Percentiles rank a stretch among this genome's conserved stretches.
These are phyloP conservation scores for Amphiura filiformis DNA, from an alignment of 35 echinoderm and acorn worm genomes.

Conservation along the genomic window DNA sequence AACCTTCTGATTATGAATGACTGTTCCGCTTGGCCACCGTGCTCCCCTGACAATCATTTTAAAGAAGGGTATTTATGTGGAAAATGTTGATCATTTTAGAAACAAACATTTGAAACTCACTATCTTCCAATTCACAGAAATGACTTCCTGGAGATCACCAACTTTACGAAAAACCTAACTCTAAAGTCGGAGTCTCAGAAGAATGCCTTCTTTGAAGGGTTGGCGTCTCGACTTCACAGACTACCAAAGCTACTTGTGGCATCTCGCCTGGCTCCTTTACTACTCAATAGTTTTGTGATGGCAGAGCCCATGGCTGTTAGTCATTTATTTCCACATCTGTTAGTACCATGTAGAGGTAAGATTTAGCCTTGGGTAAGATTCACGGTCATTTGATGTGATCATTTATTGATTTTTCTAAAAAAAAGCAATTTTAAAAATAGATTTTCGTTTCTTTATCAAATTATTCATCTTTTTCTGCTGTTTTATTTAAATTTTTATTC, in stretches of 20 bases:
- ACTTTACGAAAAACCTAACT: slow-evolving; percentile 82
- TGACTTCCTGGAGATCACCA: slow-evolving; percentile 91
- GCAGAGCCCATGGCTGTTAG: slow-evolving; percentile 79
- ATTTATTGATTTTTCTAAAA: too few relatives aligned
- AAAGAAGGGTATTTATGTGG: too few relatives aligned
- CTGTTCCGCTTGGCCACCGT: too few relatives aligned
- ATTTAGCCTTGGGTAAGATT: background rate
- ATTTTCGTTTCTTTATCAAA: too few relatives aligned
- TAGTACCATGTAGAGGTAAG: slow-evolving; percentile 82
- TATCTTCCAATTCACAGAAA: slow-evolving; percentile 58
- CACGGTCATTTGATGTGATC: background rate
- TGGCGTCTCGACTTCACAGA: slow-evolving; percentile 61
- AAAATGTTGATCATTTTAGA: too few relatives aligned
- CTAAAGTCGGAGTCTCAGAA: slow-evolving; percentile 85
- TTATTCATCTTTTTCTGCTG: too few relatives aligned
- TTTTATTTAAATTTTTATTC: too few relatives aligned
- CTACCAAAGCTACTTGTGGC: slow-evolving; percentile 76
- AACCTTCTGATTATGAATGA: too few relatives aligned
- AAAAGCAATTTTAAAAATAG: too few relatives aligned
- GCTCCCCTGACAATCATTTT: too few relatives aligned
- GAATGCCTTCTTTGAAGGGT: slow-evolving; percentile 87
- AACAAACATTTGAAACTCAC: too few relatives aligned
- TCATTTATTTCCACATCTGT: slow-evolving; percentile 74
- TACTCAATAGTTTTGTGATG: slow-evolving; percentile 88
- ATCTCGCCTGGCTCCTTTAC: slow-evolving; percentile 57